Base-by-base conservation (phyloP, 2,888 invertebrate species). In the Epistrophe grossulariae region DNA sequence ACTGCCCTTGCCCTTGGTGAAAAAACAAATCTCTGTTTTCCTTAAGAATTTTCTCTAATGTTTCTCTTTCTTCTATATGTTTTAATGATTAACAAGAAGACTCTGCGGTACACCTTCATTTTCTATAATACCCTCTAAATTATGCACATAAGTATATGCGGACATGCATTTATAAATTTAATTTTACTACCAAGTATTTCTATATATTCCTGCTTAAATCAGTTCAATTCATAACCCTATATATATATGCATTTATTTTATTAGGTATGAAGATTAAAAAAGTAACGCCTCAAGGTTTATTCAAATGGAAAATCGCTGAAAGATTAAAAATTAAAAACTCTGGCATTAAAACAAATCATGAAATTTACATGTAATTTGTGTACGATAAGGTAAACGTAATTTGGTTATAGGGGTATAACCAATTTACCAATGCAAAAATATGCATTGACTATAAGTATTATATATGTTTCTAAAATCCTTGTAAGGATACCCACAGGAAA, bases 401-500 rank as follows among this genome's bases (percentile, higher is more conserved):
- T 59, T 17, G 10, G 71, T 72, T 84, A 77, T 76, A 10, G 43
- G 55, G 19, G 45, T 52, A 59, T 72, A 80, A 84, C 60, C 64
- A 71, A 55, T n/a, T 84, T 84, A 59, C 48, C 64, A 17, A 76
- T 77, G 72, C 80, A 80, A 84, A 84, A 72, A 68, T 76, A 66
- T 77, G 55, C 71, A 80, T 45, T 45, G 10, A 45, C 50, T 77
- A 38, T n/a, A 17, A 35, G 31, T 15, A n/a, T 0, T 9, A 9
- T 72, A 11, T 50, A 50, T 59, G 45, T 43, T 17, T 8, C 11
- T 15, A 15, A 4, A 24, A 55, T 45, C 15, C 19, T 15, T n/a
- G 6, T 48, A 38, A 71, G 59, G 35, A 70, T 50, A 35, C 19
- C 48, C 64, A 55, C 1, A 40, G 72, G 72, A 45, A 82, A 78